These are phyloP conservation scores for Spea hammondii DNA, from an alignment of 2,797 vertebrate species.

Conservation along the genomic window DNA sequence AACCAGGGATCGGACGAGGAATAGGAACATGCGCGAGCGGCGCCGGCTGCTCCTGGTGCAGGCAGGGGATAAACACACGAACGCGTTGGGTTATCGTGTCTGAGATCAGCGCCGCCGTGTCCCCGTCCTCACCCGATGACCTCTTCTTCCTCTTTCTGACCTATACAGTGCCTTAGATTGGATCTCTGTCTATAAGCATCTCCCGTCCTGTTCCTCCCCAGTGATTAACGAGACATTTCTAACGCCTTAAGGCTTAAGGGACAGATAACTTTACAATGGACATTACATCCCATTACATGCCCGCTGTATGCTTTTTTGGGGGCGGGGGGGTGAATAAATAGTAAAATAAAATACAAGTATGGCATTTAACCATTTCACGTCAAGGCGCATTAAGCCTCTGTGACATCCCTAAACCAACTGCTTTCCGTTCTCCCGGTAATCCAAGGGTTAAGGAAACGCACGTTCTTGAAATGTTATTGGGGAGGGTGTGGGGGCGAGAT, in stretches of 20 bases:
- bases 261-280: neutral
- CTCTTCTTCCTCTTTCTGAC: neutral
- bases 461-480: too few relatives aligned
- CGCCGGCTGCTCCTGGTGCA: neutral
- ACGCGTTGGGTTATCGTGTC: neutral
- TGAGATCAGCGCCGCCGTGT: neutral
- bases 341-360: too few relatives aligned
- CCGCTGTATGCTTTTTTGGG: neutral
- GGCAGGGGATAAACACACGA: neutral
- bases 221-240: slow-evolving; percentile 1
- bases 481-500: too few relatives aligned
- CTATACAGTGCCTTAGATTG: slow-evolving; percentile 24
- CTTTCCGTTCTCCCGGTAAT: too few relatives aligned
- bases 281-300: neutral
- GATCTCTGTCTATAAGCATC: neutral
- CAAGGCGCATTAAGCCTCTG: too few relatives aligned
- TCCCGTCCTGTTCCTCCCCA: neutral
- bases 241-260: neutral
- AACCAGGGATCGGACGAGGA: slow-evolving; percentile 55
- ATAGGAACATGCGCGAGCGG: neutral
- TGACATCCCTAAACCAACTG: too few relatives aligned
- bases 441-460: too few relatives aligned
- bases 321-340: too few relatives aligned
- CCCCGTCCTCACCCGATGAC: neutral
- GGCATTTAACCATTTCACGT: too few relatives aligned